Evolutionary conservation across 1,140 invertebrate genomes (phyloP), one percentile per base, ranked within the genome.

Genomic region (Nephila pilipes): DNA sequence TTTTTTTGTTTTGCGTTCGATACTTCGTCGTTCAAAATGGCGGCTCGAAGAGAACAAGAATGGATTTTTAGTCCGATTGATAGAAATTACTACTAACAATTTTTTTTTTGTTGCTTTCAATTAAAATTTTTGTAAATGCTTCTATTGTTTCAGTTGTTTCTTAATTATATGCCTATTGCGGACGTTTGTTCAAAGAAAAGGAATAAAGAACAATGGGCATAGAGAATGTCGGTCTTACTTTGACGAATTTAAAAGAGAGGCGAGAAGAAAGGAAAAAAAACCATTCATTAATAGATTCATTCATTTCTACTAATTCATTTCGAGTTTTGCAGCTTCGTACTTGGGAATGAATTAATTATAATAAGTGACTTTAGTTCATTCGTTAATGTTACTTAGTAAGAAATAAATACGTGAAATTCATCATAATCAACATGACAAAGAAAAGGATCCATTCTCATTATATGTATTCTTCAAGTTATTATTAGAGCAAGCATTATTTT

Each of bases 71-170:
- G 3, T 81, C n/a, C 2, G 6, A 36, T n/a, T 81, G 22, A 54
- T n/a, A 3, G 20, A n/a, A 38, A 38, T 54, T n/a, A 14, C 22
- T 54, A 46, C 54, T 25, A 54, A 54, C n/a, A 14, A 18, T 12
- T 36, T 29, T 25, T 32, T 29, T 14, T 29, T 69, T 69, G 14
- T 25, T 29, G 1, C 25, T 69, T 69, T 36, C 65, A 75, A 75
- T 75, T 75, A 36, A 36, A 75, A 75, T 36, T 75, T 75, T 75
- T 75, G 29, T 16, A 75, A 32, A 32, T 75, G 25, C 65, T 75
- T 75, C 65, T 20, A 75, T 69, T 36, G 65, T 69, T 36, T 69
- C 65, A 32, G 65, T 32, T 25, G 29, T 75, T 75, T 75, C 65
- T 32, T 75, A 75, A 75, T 29, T 75, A 32, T 75, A 32, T 16